These are phyloP conservation scores for Macrosiphum euphorbiae DNA, from an alignment of 2,888 invertebrate genomes.

Conservation along the genomic window DNA sequence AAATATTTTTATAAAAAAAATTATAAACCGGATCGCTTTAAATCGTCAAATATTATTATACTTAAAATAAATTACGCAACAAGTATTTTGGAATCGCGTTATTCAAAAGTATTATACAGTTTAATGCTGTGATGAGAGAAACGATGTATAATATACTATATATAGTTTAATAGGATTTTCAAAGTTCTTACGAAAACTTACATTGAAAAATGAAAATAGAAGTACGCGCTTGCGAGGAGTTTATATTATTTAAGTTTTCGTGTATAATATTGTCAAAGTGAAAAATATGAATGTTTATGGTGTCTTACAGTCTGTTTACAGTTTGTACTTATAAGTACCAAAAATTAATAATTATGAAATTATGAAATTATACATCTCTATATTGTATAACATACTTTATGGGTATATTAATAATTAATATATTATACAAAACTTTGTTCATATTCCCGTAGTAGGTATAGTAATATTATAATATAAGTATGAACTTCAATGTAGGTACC, in stretches of 20 bases:
- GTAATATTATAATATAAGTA: neutral
- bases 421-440: neutral
- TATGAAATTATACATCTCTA: neutral
- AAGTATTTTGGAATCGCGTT: neutral
- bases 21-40: neutral
- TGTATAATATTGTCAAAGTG: neutral
- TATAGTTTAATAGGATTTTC: neutral
- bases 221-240: neutral
- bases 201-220: neutral
- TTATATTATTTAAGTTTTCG: neutral
- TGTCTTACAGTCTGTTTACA: neutral
- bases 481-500: neutral
- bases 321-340: neutral
- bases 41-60: neutral
- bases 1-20: neutral
- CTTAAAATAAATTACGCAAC: slow-evolving; percentile 1
- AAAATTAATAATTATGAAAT: neutral
- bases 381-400: neutral
- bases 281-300: neutral
- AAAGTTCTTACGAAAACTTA: neutral
- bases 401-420: neutral
- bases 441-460: neutral
- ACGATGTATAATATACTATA: neutral
- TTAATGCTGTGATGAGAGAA: neutral
- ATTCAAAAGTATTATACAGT: neutral